Evolutionary conservation across 2,797 vertebrate species (phyloP).

Genomic region (Lagorchestes hirsutus): DNA sequence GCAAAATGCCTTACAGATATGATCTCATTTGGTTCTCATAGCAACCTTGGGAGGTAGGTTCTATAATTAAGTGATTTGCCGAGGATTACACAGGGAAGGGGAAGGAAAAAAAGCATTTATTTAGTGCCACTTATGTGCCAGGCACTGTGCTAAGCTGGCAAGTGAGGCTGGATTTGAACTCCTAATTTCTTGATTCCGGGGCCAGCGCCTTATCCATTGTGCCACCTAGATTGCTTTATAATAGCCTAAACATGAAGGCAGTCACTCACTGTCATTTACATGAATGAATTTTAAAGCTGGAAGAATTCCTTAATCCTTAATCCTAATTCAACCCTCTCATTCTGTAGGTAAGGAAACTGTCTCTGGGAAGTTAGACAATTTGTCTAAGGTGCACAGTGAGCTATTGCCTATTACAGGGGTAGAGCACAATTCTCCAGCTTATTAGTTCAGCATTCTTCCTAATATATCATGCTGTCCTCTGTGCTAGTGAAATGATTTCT

Average conservation of each 20-base stretch:
- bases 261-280: not conserved
- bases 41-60: not conserved
- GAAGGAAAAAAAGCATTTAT: not conserved
- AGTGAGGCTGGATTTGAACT: not conserved
- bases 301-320: too few species aligned
- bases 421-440: not conserved
- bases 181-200: not conserved
- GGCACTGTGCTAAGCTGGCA: not conserved
- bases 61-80: not conserved
- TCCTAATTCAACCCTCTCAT: not conserved
- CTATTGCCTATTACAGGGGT: not conserved
- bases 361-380: not conserved
- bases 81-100: not conserved
- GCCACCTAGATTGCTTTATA: not conserved
- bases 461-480: not conserved
- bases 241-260: not conserved
- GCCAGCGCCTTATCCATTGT: not conserved
- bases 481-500: not conserved
- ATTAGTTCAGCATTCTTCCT: not conserved
- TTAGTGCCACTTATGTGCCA: not conserved
- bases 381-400: not conserved
- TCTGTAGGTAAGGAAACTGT: not conserved
- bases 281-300: not conserved
- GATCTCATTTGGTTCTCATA: not conserved
- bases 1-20: not conserved